phyloP scores from a whole-genome alignment of 2,888 invertebrate genomes.

The Oxytorus armatus region DNA sequence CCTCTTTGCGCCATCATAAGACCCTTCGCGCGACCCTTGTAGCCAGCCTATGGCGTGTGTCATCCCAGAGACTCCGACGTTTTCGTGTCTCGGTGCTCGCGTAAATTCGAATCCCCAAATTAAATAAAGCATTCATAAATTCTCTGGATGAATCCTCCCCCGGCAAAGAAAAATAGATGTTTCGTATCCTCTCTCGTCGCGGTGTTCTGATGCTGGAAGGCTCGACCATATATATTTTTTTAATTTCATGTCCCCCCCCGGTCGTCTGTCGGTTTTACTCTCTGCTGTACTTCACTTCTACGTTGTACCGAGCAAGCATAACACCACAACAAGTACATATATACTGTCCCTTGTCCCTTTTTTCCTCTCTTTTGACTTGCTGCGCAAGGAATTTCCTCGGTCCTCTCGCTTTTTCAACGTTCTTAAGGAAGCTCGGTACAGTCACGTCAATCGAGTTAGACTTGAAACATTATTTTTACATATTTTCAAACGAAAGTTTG shows the following conservation, averaged over 20 bases:
- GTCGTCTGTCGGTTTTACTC: conserved; percentile 40
- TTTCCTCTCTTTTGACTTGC: conserved; percentile 27
- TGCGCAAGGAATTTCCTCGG: conserved; percentile 11
- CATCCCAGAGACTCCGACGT: conserved; percentile 35
- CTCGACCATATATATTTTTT: conserved; percentile 61
- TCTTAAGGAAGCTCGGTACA: conserved; percentile 54
- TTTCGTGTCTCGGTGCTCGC: conserved; percentile 15
- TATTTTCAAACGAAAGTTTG: neutral
- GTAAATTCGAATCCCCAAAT: conserved; percentile 73
- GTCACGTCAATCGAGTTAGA: conserved; percentile 1
- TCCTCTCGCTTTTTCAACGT: conserved; percentile 46
- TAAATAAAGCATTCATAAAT: conserved; percentile 79
- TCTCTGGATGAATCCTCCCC: conserved; percentile 62
- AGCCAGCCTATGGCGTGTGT: conserved; percentile 19
- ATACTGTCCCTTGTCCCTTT: conserved; percentile 24
- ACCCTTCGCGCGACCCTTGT: conserved; percentile 46
- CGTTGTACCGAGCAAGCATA: conserved; percentile 21
- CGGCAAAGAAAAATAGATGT: conserved; percentile 61
- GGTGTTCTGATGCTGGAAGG: conserved; percentile 4
- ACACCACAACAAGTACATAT: conserved; percentile 6
- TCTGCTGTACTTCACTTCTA: conserved; percentile 30
- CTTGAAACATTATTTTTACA: neutral
- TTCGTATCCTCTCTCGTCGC: conserved; percentile 34
- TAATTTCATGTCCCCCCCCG: conserved; percentile 55
- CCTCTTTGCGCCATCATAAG: conserved; percentile 21